Evolutionary conservation across 2,888 invertebrate genomes (phyloP).

Genomic region (Watsonalla binaria): DNA sequence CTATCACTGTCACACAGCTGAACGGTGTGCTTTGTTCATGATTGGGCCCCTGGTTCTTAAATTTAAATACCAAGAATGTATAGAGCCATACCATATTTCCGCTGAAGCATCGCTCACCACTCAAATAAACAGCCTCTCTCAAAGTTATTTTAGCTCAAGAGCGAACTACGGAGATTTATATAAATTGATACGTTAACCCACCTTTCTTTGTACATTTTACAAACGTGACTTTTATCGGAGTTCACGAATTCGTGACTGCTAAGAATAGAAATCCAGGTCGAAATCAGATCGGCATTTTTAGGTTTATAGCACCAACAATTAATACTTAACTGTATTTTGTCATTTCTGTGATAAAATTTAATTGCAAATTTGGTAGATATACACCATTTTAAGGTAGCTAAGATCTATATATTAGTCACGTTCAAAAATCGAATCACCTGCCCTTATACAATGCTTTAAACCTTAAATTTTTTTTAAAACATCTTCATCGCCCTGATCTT

Average conservation of each 20-base stretch:
- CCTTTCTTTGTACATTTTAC: constrained; percentile 3
- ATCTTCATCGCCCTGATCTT: too few relatives aligned
- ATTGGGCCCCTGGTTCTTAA: too few relatives aligned
- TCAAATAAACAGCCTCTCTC: neutral
- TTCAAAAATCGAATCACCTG: too few relatives aligned
- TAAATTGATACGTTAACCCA: neutral
- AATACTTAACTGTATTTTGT: constrained; percentile 3
- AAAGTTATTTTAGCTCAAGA: neutral
- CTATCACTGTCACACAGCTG: too few relatives aligned
- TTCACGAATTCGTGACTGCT: constrained; percentile 53
- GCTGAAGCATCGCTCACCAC: neutral
- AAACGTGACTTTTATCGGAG: constrained; percentile 26
- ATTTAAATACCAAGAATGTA: neutral
- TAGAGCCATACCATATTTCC: neutral
- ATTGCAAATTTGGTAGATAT: too few relatives aligned
- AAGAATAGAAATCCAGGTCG: constrained; percentile 30
- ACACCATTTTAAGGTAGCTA: too few relatives aligned
- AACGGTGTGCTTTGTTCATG: too few relatives aligned
- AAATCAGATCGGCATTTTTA: constrained; percentile 5
- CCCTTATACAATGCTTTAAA: too few relatives aligned
- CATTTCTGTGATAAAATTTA: neutral
- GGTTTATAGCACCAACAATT: constrained; percentile 5
- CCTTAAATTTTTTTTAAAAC: too few relatives aligned
- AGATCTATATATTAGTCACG: too few relatives aligned
- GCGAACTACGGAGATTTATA: neutral